A percentile compares a stretch with the other conserved stretches of the same genome.
These are phyloP conservation scores for Harpagoxenus sublaevis DNA, from an alignment of 2,888 invertebrate species.

Conservation along the genomic window DNA sequence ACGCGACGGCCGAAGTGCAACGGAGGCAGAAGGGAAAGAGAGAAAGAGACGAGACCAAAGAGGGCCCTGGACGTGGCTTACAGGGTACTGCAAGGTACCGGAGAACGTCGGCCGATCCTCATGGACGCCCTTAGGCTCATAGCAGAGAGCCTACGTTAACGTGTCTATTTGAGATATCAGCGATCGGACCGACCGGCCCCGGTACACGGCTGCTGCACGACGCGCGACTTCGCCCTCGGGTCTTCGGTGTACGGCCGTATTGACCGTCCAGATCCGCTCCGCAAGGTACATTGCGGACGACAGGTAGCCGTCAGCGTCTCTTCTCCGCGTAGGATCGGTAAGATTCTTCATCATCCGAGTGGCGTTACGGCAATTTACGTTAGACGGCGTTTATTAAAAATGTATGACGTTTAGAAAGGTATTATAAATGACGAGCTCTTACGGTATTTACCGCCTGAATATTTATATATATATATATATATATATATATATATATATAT, in stretches of 20 bases:
- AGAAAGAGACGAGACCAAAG: constrained; percentile 41
- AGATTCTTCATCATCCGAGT: neutral
- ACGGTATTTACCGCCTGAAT: neutral
- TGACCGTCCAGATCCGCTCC: constrained; percentile 28
- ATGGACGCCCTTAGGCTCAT: constrained; percentile 76
- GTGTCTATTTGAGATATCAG: constrained; percentile 84
- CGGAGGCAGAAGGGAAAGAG: neutral
- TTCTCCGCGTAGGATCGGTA: constrained; percentile 35
- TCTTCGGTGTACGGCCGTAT: constrained; percentile 54
- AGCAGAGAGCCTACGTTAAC: constrained; percentile 78
- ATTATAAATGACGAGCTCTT: neutral
- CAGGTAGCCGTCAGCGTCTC: constrained; percentile 47
- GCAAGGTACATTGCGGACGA: constrained; percentile 49
- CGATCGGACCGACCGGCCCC: constrained; percentile 73
- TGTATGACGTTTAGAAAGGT: neutral
- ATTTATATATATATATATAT: too few relatives aligned
- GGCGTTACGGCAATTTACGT: neutral
- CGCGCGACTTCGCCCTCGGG: constrained; percentile 67
- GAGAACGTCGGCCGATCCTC: constrained; percentile 69
- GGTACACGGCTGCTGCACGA: constrained; percentile 76
- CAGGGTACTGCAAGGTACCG: constrained; percentile 72
- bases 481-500: too few relatives aligned
- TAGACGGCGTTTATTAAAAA: neutral
- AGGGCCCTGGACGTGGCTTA: constrained; percentile 64
- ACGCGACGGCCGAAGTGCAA: constrained; percentile 48